These are phyloP conservation scores for Harpagoxenus sublaevis DNA, from an alignment of 2,888 invertebrate genomes.

Conservation along the genomic window DNA sequence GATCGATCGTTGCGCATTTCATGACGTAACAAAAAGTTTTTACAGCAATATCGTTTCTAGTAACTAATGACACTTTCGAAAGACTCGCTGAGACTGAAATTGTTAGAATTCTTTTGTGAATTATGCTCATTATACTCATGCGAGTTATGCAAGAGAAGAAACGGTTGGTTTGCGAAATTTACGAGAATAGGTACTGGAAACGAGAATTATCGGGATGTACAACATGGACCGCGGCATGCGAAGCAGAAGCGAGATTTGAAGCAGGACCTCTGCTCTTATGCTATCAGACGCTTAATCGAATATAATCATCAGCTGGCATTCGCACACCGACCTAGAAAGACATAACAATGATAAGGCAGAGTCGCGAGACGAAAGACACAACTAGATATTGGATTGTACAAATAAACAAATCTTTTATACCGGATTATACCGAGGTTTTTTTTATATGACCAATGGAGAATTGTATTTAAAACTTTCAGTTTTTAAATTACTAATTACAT, in stretches of 20 bases:
- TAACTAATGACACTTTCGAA: neutral
- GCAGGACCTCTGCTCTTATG: neutral
- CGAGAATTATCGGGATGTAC: constrained; percentile 5
- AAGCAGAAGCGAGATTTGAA: constrained; percentile 37
- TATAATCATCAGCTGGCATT: constrained; percentile 9
- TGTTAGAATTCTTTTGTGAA: neutral
- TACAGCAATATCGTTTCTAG: neutral
- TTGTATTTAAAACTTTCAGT: neutral
- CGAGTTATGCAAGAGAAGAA: neutral
- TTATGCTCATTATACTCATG: too few species aligned
- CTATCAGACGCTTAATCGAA: constrained; percentile 18
- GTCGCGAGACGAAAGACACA: neutral
- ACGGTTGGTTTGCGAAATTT: neutral
- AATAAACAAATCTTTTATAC: constrained; percentile 19
- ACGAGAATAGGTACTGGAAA: constrained; percentile 11
- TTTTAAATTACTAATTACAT: neutral
- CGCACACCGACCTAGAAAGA: constrained; percentile 16
- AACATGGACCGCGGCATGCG: neutral
- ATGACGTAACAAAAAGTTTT: neutral
- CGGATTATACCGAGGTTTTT: neutral
- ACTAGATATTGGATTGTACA: neutral
- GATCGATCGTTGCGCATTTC: neutral
- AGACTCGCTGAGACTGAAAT: neutral
- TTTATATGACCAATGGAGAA: neutral
- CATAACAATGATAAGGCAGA: constrained; percentile 30